Conservation (phyloP, 2,888 invertebrate species). For the Sphecodes monilicornis region DNA sequence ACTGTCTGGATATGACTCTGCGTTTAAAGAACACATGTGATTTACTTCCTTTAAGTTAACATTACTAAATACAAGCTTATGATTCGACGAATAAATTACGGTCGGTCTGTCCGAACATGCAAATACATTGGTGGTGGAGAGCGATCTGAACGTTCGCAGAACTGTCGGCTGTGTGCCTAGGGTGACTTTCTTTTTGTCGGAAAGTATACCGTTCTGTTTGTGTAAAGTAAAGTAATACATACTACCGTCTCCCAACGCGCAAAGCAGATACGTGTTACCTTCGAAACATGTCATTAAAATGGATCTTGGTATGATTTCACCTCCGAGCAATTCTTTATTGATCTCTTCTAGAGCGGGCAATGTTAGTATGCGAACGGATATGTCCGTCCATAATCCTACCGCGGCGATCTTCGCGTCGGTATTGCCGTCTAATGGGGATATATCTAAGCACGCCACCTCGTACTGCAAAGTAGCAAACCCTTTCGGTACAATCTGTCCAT, state of each 20-base stretch:
- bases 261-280: slow-evolving; percentile 94
- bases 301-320: slow-evolving; percentile 98
- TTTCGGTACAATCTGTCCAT: slow-evolving; percentile 88
- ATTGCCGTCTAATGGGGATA: slow-evolving; percentile 91
- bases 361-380: slow-evolving; percentile 94
- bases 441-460: slow-evolving; percentile 98
- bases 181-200: slow-evolving; percentile 97
- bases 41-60: slow-evolving; percentile 97
- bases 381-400: slow-evolving; percentile 98
- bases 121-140: slow-evolving; percentile 98
- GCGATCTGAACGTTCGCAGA: slow-evolving; percentile 94
- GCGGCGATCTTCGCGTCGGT: slow-evolving; percentile 91
- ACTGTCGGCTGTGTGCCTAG: slow-evolving; percentile 99
- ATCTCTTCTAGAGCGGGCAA: slow-evolving; percentile 93
- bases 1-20: slow-evolving; percentile 97
- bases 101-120: slow-evolving; percentile 99
- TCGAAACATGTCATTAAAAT: slow-evolving; percentile 98
- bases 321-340: slow-evolving; percentile 94
- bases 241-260: slow-evolving; percentile 98
- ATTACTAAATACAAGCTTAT: slow-evolving; percentile 99
- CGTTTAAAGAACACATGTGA: slow-evolving; percentile 99
- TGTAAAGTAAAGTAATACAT: slow-evolving; percentile 98
- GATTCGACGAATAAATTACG: slow-evolving; percentile 99
- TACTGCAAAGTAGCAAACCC: slow-evolving; percentile 92
- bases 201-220: slow-evolving; percentile 89